These are phyloP conservation scores for Odontamblyopus rebecca DNA, from an alignment of 2,797 vertebrate genomes.

Conservation along the genomic window DNA sequence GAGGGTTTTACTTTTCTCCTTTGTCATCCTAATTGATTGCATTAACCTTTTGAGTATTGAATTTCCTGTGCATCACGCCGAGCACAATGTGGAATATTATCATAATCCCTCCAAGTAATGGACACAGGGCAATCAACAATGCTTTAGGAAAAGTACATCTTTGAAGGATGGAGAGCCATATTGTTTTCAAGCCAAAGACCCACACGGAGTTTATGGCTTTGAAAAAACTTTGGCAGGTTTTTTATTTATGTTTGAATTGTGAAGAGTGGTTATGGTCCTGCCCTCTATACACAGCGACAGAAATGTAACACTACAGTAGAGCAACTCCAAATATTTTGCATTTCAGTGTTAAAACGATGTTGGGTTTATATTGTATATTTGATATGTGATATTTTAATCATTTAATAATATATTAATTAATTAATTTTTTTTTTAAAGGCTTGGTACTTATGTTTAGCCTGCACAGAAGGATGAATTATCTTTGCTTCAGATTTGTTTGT, in stretches of 20 bases:
- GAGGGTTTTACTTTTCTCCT: conserved; percentile 99
- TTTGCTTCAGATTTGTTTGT: not conserved
- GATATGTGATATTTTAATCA: not conserved
- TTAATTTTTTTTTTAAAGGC: too few relatives aligned
- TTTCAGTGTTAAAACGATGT: too few relatives aligned
- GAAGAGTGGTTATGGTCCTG: conserved; percentile 5
- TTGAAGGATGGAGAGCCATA: conserved; percentile 83
- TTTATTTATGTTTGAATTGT: conserved; percentile 24
- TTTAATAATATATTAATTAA: not conserved
- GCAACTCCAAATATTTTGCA: not conserved
- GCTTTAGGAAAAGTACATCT: conserved; percentile 88
- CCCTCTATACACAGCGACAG: not conserved
- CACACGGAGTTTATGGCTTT: conserved; percentile 58
- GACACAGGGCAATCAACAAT: conserved; percentile 98
- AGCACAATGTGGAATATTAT: conserved; percentile 98
- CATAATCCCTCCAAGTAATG: conserved; percentile 98
- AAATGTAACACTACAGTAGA: not conserved
- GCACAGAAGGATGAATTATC: not conserved
- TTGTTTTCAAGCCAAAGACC: conserved; percentile 80
- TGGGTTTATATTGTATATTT: not conserved
- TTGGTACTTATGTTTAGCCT: not conserved
- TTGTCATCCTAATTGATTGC: conserved; percentile 99
- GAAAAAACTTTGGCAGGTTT: conserved; percentile 69
- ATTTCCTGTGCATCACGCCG: conserved; percentile 98
- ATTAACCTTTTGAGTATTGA: conserved; percentile 99